Percentiles rank a stretch among this genome's conserved stretches.
phyloP scores from a whole-genome alignment of 2,113 vertebrate species.

The Tachycineta bicolor region DNA sequence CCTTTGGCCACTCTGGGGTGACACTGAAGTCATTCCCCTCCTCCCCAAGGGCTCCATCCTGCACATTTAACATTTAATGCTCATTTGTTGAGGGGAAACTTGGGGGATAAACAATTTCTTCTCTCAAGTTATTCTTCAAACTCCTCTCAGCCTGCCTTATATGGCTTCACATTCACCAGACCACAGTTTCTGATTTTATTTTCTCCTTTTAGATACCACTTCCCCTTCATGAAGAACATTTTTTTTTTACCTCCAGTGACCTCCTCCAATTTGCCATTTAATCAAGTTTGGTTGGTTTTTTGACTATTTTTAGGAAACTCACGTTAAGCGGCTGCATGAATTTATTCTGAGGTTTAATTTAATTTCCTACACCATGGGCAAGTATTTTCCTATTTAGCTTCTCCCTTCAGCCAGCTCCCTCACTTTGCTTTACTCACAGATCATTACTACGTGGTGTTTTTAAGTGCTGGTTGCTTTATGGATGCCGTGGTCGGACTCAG shows the following conservation, averaged over 20 bases:
- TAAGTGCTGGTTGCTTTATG: not conserved
- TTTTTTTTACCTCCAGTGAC: not conserved
- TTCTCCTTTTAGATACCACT: not conserved
- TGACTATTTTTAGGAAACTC: not conserved
- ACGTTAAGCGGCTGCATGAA: not conserved
- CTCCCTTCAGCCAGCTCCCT: not conserved
- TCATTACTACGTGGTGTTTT: fast-evolving
- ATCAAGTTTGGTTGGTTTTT: not conserved
- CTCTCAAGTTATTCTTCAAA: not conserved
- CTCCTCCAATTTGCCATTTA: not conserved
- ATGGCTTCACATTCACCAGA: not conserved
- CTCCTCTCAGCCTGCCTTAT: not conserved
- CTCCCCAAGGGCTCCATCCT: not conserved
- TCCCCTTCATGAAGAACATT: not conserved
- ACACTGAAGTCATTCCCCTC: not conserved
- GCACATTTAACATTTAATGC: not conserved
- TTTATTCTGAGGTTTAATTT: not conserved
- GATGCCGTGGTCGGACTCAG: not conserved
- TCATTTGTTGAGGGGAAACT: not conserved
- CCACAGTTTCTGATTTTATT: not conserved
- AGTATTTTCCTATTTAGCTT: not conserved
- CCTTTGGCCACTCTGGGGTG: not conserved
- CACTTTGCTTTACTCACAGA: not conserved
- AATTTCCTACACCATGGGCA: not conserved
- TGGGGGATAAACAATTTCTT: not conserved